Evolutionary conservation across 2,888 invertebrate genomes (phyloP).

Genomic region (Machimus rusticus): DNA sequence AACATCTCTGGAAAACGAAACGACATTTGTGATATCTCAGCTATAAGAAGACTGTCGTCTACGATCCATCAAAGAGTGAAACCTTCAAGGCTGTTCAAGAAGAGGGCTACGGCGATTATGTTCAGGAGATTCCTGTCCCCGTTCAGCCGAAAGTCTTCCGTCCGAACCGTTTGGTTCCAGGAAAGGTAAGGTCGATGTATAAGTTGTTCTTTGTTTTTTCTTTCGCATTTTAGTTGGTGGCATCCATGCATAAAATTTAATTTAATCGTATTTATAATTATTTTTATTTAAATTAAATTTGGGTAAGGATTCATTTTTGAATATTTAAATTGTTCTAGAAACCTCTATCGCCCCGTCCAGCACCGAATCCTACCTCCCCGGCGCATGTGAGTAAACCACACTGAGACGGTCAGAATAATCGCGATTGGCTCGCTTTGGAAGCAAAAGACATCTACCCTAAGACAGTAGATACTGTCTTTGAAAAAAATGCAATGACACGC

Average conservation of each 20-base stretch:
- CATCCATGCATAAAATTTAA: conserved; percentile 1
- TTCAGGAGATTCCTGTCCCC: conserved; percentile 75
- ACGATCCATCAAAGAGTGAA: conserved; percentile 89
- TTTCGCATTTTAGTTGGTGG: conserved; percentile 22
- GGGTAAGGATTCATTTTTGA: not conserved
- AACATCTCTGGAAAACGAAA: not conserved
- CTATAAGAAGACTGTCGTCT: conserved; percentile 75
- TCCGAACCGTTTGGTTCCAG: conserved; percentile 64
- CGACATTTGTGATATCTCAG: conserved; percentile 54
- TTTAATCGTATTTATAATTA: conserved; percentile 18
- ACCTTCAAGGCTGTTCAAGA: conserved; percentile 88
- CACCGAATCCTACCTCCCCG: conserved; percentile 59
- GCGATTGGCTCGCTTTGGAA: conserved; percentile 2
- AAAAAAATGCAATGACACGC: not conserved
- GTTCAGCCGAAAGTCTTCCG: conserved; percentile 80
- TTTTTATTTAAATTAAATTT: not conserved
- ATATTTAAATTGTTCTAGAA: conserved; percentile 53
- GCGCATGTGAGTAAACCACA: conserved; percentile 59
- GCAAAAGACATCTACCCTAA: not conserved
- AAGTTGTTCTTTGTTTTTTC: not conserved
- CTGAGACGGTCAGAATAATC: not conserved
- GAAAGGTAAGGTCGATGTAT: conserved; percentile 66
- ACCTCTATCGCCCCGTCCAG: conserved; percentile 59
- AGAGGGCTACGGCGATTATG: conserved; percentile 70
- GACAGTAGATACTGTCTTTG: not conserved